These are phyloP conservation scores for Acipenser oxyrinchus DNA, from an alignment of 2,797 vertebrate species.

Conservation along the genomic window DNA sequence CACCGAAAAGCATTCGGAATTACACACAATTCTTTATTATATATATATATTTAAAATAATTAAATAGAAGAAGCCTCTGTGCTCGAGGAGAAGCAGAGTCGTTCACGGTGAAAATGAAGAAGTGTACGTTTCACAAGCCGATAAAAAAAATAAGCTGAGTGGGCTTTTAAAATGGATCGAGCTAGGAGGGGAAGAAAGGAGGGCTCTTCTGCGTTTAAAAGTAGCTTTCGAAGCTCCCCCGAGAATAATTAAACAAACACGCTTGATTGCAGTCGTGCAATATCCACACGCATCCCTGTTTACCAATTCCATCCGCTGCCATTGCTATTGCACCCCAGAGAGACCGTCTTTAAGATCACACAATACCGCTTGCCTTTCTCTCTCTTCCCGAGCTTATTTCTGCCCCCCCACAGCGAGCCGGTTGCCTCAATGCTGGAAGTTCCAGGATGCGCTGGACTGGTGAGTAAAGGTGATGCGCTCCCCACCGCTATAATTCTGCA, in stretches of 20 bases:
- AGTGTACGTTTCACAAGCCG: slow-evolving; percentile 36
- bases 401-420: slow-evolving; percentile 3
- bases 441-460: slow-evolving; percentile 11
- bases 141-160: slow-evolving; percentile 26
- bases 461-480: slow-evolving; percentile 6
- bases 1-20: too few relatives aligned
- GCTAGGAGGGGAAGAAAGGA: slow-evolving; percentile 14
- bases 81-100: slow-evolving; percentile 14
- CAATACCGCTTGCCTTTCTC: slow-evolving; percentile 26
- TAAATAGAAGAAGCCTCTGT: slow-evolving; percentile 22
- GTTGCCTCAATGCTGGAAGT: slow-evolving; percentile 23
- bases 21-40: too few relatives aligned
- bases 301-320: slow-evolving; percentile 60
- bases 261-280: slow-evolving; percentile 44
- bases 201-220: slow-evolving; percentile 49
- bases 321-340: slow-evolving; percentile 42
- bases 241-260: slow-evolving; percentile 35
- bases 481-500: slow-evolving; percentile 38
- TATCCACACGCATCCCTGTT: slow-evolving; percentile 49
- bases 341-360: slow-evolving; percentile 21
- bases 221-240: slow-evolving; percentile 43
- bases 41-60: background rate
- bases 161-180: slow-evolving; percentile 28
- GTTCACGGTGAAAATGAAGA: slow-evolving; percentile 19
- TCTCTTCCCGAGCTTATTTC: background rate